phyloP scores from a whole-genome alignment of 1,140 invertebrate species.

The Atta texana region DNA sequence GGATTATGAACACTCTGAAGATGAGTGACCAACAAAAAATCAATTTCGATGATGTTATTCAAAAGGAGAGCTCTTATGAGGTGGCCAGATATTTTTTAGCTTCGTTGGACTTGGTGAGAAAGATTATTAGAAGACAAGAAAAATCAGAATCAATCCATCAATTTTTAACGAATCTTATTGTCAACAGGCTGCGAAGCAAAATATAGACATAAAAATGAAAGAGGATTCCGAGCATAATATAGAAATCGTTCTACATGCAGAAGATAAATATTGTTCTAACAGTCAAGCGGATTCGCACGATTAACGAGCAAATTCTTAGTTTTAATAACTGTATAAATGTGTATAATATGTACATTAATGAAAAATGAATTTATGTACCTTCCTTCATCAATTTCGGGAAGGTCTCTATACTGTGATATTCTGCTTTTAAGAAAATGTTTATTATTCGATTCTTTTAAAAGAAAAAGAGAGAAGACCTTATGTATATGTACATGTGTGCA shows the following conservation, averaged over 20 bases:
- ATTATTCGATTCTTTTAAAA: neutral
- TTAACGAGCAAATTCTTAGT: slow-evolving; percentile 6
- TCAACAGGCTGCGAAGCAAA: slow-evolving; percentile 63
- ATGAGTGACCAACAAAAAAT: slow-evolving; percentile 61
- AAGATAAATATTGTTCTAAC: neutral
- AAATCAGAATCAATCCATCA: neutral
- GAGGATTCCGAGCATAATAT: slow-evolving; percentile 33
- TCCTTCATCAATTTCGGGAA: no score
- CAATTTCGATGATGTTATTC: slow-evolving; percentile 75
- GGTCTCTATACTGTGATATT: slow-evolving; percentile 45
- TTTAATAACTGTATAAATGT: neutral
- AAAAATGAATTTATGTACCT: slow-evolving; percentile 12
- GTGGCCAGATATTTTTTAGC: slow-evolving; percentile 81
- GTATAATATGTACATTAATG: neutral
- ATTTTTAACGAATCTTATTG: neutral
- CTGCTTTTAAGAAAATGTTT: neutral
- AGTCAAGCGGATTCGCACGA: neutral
- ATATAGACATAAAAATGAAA: slow-evolving; percentile 52
- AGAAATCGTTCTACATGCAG: slow-evolving; percentile 57
- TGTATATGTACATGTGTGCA: neutral
- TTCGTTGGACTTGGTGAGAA: slow-evolving; percentile 80
- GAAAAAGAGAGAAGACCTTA: neutral
- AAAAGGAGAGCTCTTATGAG: slow-evolving; percentile 73
- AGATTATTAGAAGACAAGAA: neutral
- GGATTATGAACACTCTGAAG: slow-evolving; percentile 75